phyloP scores from a whole-genome alignment of 2,888 invertebrate species.

The Dryomyza anilis region DNA sequence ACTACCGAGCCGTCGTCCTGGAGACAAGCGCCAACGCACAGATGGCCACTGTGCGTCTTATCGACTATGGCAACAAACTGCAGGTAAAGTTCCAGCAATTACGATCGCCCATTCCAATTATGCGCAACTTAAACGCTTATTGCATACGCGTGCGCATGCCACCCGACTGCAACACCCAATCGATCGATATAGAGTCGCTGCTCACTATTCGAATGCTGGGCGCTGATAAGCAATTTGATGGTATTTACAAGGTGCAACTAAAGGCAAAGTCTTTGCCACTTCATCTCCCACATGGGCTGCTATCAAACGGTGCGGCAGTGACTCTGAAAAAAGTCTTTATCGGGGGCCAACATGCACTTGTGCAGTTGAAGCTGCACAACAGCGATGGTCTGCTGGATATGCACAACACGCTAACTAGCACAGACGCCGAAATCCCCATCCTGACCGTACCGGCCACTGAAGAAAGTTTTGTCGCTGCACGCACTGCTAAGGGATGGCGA shows the following conservation, averaged over 20 bases:
- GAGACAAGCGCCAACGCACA: slow-evolving; percentile 17
- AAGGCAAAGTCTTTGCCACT: slow-evolving; percentile 32
- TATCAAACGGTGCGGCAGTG: slow-evolving; percentile 27
- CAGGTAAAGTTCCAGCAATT: slow-evolving; percentile 35
- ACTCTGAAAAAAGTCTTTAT: slow-evolving; percentile 34
- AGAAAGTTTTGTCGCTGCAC: slow-evolving; percentile 38
- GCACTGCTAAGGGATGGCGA: slow-evolving; percentile 37
- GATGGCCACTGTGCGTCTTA: slow-evolving; percentile 36
- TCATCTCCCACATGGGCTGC: slow-evolving; percentile 29
- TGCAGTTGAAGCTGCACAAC: slow-evolving; percentile 17
- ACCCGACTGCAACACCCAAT: slow-evolving; percentile 17
- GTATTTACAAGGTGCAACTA: slow-evolving; percentile 36
- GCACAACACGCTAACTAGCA: slow-evolving; percentile 30
- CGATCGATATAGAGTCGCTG: slow-evolving; percentile 36
- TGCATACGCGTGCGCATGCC: slow-evolving; percentile 38
- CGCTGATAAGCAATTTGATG: slow-evolving; percentile 19
- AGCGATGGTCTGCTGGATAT: slow-evolving; percentile 25
- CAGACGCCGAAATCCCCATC: slow-evolving; percentile 26
- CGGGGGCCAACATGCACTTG: slow-evolving; percentile 36
- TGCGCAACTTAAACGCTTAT: slow-evolving; percentile 43
- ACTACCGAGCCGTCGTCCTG: slow-evolving; percentile 38
- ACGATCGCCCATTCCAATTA: slow-evolving; percentile 40
- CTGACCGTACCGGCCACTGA: slow-evolving; percentile 29
- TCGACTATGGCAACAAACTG: slow-evolving; percentile 44
- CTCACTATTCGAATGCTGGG: slow-evolving; percentile 35